Evolutionary conservation across 1,140 invertebrate genomes (phyloP).

Genomic region (Harlomillsia oculata): DNA sequence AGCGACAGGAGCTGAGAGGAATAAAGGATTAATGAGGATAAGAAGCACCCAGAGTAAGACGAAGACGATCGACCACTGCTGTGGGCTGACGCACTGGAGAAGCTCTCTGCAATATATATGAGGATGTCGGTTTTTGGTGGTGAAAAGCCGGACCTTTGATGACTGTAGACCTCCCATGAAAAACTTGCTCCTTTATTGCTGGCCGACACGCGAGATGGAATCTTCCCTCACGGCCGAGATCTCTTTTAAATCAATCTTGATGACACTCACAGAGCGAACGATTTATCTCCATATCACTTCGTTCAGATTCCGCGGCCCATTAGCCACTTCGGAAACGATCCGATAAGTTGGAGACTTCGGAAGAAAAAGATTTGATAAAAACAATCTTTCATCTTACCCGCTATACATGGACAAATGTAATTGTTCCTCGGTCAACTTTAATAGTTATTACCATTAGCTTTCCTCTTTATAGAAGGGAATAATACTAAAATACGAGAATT

Average conservation of each 20-base stretch:
- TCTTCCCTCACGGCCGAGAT: constrained; percentile 4
- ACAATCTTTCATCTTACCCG: no score
- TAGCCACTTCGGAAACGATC: no score
- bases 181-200: constrained; percentile 18
- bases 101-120: not conserved
- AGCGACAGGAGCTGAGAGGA: no score
- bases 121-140: constrained; percentile 8
- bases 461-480: no score
- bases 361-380: no score
- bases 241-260: constrained; percentile 16
- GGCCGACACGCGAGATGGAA: constrained; percentile 9
- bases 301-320: no score
- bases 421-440: no score
- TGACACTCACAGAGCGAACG: constrained; percentile 6
- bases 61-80: not conserved
- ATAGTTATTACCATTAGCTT: no score
- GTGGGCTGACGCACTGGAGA: not conserved
- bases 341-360: no score
- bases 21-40: not conserved
- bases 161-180: constrained; percentile 15
- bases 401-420: no score
- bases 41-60: not conserved
- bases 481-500: no score
- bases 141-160: constrained; percentile 11
- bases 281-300: constrained; percentile 14